Percentiles rank a stretch among this genome's conserved stretches.
Evolutionary conservation across 2,888 invertebrate species (phyloP).

Genomic region (Glaucopsyche alexis): DNA sequence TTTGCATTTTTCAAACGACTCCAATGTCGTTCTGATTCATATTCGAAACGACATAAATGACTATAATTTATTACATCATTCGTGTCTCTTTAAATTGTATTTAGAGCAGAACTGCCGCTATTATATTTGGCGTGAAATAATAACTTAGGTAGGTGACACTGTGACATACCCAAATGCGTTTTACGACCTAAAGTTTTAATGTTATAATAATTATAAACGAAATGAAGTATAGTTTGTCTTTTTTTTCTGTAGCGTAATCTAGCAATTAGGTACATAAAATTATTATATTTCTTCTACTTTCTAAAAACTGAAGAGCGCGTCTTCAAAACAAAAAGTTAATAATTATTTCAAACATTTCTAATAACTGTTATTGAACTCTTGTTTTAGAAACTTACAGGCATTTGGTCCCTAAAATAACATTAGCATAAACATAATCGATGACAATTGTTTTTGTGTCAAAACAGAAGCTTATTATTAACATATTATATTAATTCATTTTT

Average conservation of each 20-base stretch:
- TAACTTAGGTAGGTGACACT: slow-evolving; percentile 5
- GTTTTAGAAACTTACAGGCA: background rate
- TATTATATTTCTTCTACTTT: too few species aligned
- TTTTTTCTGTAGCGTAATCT: too few species aligned
- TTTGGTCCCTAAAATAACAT: background rate
- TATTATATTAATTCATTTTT: background rate
- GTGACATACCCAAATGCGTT: background rate
- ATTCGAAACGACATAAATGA: slow-evolving; percentile 53
- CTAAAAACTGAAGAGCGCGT: too few species aligned
- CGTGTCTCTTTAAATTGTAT: slow-evolving; percentile 61
- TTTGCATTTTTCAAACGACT: slow-evolving; percentile 65
- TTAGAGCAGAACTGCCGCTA: slow-evolving; percentile 40
- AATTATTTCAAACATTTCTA: too few species aligned
- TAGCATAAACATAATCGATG: background rate
- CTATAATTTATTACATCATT: slow-evolving; percentile 66
- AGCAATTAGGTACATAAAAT: too few species aligned
- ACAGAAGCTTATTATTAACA: background rate
- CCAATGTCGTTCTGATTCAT: slow-evolving; percentile 61
- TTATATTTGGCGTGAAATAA: slow-evolving; percentile 7
- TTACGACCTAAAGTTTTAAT: background rate
- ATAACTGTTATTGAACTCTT: background rate
- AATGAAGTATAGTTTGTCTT: too few species aligned
- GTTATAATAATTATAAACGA: background rate
- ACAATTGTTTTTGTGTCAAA: slow-evolving; percentile 1
- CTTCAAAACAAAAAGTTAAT: too few species aligned